Evolutionary conservation across 2,888 invertebrate genomes (phyloP), one percentile per base, ranked within the genome.

Genomic region (Leptodirus hochenwartii): DNA sequence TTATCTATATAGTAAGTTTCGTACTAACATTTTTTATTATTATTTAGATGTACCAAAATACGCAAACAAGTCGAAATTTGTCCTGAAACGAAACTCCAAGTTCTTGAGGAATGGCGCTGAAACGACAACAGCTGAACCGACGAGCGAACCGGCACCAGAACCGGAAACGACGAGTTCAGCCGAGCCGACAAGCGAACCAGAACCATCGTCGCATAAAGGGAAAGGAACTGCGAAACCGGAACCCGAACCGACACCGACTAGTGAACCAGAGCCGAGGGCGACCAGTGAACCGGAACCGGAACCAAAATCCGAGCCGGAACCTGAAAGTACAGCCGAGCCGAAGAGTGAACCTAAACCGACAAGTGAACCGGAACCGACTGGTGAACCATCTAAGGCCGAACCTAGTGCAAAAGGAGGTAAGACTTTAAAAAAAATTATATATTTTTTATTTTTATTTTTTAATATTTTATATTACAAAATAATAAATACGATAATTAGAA

Each of bases 311-410:
- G 45, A 49, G 37, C 51, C 55, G 3, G 41, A 47, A 32, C 47
- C 58, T 2, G 41, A 48, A 30, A 41, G 59, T 1, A 58, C 64
- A 47, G 57, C 64, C 3, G 56, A 54, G 40, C 57, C 64, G 2
- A 54, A 53, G 39, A 51, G 59, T 1, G 51, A 58, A 41, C 51
- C 58, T 2, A 46, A 53, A 36, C 44, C 51, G 14, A 43, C 59
- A 41, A 50, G 58, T 4, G 54, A 53, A 41, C 47, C 59, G 1
- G 52, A 51, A 29, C 45, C 55, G 16, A 53, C 56, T 34, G n/a
- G 20, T 20, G 20, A 8, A 20, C n/a, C 20, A n/a, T 8, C n/a
- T 33, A 41, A 49, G 37, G 41, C 42, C 37, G 45, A 46, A 44
- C 46, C 49, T 34, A 42, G 33, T 34, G 45, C 42, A 46, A 39